Evolutionary conservation across 2,113 vertebrate species (phyloP), one percentile per base, ranked within the genome.

Genomic region (Upupa epops): DNA sequence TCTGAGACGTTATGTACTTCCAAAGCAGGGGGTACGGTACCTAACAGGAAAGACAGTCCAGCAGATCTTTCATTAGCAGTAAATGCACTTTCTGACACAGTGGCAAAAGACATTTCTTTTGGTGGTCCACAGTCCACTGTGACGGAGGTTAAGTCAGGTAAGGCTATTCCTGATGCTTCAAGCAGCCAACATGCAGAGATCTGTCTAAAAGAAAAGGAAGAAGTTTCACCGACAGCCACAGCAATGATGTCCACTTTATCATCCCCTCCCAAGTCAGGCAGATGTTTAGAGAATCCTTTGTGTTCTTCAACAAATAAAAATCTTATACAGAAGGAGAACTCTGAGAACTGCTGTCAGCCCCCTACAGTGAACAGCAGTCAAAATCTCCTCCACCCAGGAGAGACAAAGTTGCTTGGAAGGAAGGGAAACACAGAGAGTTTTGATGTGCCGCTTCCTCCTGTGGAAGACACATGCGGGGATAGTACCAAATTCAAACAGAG

Each of bases 61-160:
- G 70, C 61, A 24, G 70, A 31, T 54, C 70, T n/a, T 49, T 29
- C 63, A 9, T 68, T 74, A 60, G 51, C 78, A 81, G 91, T 89
- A 91, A 72, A 76, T 51, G 52, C 58, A 40, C 55, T 63, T 88
- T 80, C 93, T 86, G 78, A 75, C 29, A 22, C 7, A 18, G 52
- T 46, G 28, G 74, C 79, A 32, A 21, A 91, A 92, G 88, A 77
- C 40, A 60, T 66, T 95, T 86, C 87, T 94, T 71, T 82, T 75
- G 17, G 17, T 66, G 86, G 72, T 29, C 60, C 59, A 68, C 91
- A 89, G 36, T 54, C 83, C 63, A 63, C 88, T 63, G 31, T 60
- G 29, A 7, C 14, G 81, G 74, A 32, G 16, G 45, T 54, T 76
- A 82, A 81, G 54, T 81, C 83, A 55, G 48, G 66, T 88, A 89